phyloP scores from a whole-genome alignment of 2,113 vertebrate genomes.

The Apteryx mantelli region DNA sequence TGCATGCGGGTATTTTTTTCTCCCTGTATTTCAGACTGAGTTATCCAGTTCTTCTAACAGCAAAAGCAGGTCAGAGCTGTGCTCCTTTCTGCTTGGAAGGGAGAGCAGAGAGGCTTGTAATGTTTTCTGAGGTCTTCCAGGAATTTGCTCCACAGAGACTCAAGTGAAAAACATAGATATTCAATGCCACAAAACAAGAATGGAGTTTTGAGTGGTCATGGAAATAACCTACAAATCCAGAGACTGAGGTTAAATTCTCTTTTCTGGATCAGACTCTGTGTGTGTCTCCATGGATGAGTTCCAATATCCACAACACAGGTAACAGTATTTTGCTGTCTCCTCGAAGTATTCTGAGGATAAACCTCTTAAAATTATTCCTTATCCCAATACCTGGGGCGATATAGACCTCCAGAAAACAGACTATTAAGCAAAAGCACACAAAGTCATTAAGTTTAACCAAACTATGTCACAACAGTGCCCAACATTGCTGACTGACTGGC shows the following conservation, averaged over 20 bases:
- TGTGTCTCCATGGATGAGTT: neutral
- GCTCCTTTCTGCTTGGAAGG: neutral
- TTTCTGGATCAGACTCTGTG: neutral
- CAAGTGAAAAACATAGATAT: neutral
- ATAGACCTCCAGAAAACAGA: neutral
- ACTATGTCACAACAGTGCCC: neutral
- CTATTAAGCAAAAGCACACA: neutral
- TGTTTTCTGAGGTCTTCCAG: neutral
- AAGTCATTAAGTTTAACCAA: neutral
- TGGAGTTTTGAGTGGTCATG: neutral
- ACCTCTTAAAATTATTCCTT: neutral
- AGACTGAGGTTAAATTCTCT: neutral
- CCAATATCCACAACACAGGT: neutral
- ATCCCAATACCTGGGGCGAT: neutral
- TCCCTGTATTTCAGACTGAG: neutral
- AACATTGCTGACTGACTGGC: neutral
- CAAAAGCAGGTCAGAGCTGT: conserved; percentile 18
- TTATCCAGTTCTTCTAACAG: neutral
- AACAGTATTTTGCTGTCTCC: neutral
- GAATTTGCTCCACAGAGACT: conserved; percentile 3
- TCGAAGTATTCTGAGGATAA: neutral
- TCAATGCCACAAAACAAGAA: neutral
- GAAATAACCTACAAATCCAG: conserved; percentile 21
- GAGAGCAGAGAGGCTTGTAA: neutral
- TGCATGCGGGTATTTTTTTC: neutral